These are phyloP conservation scores for Schizothorax lantsangensis DNA, from an alignment of 2,797 vertebrate species.

Conservation along the genomic window DNA sequence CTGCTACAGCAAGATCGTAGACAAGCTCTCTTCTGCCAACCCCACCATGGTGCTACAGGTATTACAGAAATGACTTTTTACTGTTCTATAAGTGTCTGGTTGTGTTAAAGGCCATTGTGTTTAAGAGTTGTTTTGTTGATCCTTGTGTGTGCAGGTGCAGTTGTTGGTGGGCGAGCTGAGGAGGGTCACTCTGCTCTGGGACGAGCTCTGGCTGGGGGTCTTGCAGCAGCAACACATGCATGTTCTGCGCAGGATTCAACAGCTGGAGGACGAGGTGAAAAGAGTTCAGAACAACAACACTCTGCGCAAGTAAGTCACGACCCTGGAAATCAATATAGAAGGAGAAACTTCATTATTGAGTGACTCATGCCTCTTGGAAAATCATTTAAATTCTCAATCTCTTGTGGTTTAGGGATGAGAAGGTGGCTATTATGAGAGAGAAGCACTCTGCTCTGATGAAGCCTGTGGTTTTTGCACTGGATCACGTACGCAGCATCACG, in stretches of 20 bases:
- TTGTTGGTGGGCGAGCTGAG: constrained; percentile 96
- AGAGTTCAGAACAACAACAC: constrained; percentile 96
- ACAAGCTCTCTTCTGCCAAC: constrained; percentile 93
- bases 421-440: constrained; percentile 97
- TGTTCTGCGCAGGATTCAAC: constrained; percentile 92
- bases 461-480: constrained; percentile 95
- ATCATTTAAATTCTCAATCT: background rate
- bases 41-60: constrained; percentile 99
- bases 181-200: constrained; percentile 96
- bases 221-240: constrained; percentile 98
- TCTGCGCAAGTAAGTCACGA: constrained; percentile 83
- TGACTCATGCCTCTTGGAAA: background rate
- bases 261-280: constrained; percentile 97
- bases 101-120: background rate
- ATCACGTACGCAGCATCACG: constrained; percentile 95
- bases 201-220: constrained; percentile 96
- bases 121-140: background rate
- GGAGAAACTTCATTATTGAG: background rate
- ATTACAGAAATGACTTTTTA: constrained; percentile 16
- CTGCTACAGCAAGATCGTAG: constrained; percentile 99
- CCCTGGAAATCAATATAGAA: background rate
- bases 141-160: constrained; percentile 83
- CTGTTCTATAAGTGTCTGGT: background rate
- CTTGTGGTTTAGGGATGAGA: constrained; percentile 86
- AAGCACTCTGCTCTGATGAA: constrained; percentile 98